Base-by-base conservation (phyloP, 2,797 vertebrate species). In the Sphenopsis melanotis region DNA sequence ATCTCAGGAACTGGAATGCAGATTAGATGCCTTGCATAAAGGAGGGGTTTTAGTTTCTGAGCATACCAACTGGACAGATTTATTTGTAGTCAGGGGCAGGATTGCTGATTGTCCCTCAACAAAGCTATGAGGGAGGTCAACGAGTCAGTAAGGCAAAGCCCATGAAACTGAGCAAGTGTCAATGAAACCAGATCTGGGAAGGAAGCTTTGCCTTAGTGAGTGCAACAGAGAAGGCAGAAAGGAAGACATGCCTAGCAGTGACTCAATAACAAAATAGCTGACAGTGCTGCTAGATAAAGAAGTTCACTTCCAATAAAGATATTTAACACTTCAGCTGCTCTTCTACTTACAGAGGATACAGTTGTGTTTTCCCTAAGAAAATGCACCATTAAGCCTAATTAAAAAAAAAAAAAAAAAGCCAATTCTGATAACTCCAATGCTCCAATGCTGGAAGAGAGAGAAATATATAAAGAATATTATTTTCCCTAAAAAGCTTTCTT, bases 161-260 rank as follows among this genome's bases (percentile, higher is more conserved):
- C 44, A 12, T 17, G 52, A 65, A 83, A 86, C 34, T 23, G 50
- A 90, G 59, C 12, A 89, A 77, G 64, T 53, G 68, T 42, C 69
- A 81, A 7, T 36, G 63, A 89, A 97, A 89, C 57, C 10, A 19
- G 42, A 92, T 17, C 83, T n/a, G 42, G n/a, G 61, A 56, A 94
- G 78, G 80, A 95, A 90, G 90, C 75, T 85, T 82, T 87, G 78
- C 49, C 75, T 81, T 78, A 29, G 49, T 24, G 27, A 55, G 53
- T 12, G 27, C 41, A 89, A 85, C 17, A 47, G 46, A 66, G 53
- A 87, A 53, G 0, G 2, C 3, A 6, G 70, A 89, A 87, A 89
- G 75, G 81, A 90, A 84, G 75, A 53, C 39, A 63, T 61, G 71
- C 9, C 52, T 63, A 79, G n/a, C 39, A 74, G 23, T 15, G n/a